Percentiles rank a stretch among this genome's conserved stretches.
Evolutionary conservation across 2,888 invertebrate genomes (phyloP).

Genomic region (Teleogryllus oceanicus): DNA sequence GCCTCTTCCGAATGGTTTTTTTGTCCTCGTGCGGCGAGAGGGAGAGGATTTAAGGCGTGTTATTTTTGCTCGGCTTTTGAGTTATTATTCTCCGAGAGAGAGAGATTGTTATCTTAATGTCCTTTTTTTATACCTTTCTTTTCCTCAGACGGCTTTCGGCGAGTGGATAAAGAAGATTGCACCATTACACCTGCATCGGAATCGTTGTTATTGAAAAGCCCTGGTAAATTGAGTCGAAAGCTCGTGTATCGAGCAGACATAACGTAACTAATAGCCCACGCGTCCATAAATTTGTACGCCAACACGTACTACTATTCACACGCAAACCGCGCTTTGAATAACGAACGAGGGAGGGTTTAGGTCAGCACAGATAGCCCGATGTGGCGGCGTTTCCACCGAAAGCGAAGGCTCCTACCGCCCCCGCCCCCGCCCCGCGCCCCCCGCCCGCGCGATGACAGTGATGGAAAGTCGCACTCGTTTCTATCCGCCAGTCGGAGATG

Average conservation of each 20-base stretch:
- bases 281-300: background rate
- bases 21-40: background rate
- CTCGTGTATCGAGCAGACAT: background rate
- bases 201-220: background rate
- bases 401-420: too few relatives aligned
- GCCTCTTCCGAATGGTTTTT: background rate
- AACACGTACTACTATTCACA: background rate
- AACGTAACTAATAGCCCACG: background rate
- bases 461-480: too few relatives aligned
- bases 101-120: conserved; percentile 1
- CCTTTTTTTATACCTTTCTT: background rate
- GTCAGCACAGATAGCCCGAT: too few relatives aligned
- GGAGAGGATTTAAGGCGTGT: background rate
- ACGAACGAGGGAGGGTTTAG: background rate
- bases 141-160: too few relatives aligned
- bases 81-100: background rate
- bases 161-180: background rate
- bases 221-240: background rate
- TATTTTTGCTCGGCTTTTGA: background rate
- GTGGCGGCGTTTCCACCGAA: too few relatives aligned
- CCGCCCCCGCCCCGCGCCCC: too few relatives aligned
- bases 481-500: too few relatives aligned
- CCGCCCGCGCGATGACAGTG: too few relatives aligned
- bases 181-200: background rate
- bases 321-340: background rate